Evolutionary conservation across 1,140 invertebrate species (phyloP), one percentile per base, ranked within the genome.

Genomic region (Drusus annulatus): DNA sequence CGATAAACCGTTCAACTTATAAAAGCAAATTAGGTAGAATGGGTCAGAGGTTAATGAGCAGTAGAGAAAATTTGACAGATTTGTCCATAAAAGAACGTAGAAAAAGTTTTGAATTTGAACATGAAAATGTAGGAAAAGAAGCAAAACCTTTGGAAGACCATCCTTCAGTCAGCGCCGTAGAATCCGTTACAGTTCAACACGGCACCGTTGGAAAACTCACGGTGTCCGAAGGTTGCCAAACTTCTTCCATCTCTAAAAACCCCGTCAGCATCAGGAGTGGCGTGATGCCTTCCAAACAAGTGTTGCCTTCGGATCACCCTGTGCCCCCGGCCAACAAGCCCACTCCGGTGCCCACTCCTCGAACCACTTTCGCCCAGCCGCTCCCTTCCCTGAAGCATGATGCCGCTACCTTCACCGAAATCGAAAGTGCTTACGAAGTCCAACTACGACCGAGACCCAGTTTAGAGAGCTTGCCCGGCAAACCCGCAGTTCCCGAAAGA

Each of bases 401-500:
- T 45, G 58, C 76, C 13, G 17, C 69, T 15, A 73, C 65, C 17
- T 36, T 36, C 31, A 36, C 31, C 31, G 74, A 74, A 65, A 69
- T 21, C n/a, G 74, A 76, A 56, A 83, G 31, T 52, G 82, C 69
- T 28, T 80, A 28, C 23, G 87, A 89, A 21, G 87, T 90, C 45
- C 84, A 85, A 76, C 81, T 89, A 62, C 85, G 89, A 13, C 7
- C 45, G 3, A 82, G 81, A 80, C 51, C 62, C 36, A 56, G 16
- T 23, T 7, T 62, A 21, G 79, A 80, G 58, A 45, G 7, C 23
- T 6, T 54, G 62, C 21, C 69, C 75, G 87, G 89, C 85, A 94
- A 94, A 87, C 94, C 94, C 6, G 92, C 92, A 3, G 91, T 95
- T 62, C 94, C 94, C 15, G 93, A 94, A 84, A 89, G 94, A 74